These are phyloP conservation scores for Forbesichthys papilliferus DNA, from an alignment of 2,113 vertebrate genomes.

Conservation along the genomic window DNA sequence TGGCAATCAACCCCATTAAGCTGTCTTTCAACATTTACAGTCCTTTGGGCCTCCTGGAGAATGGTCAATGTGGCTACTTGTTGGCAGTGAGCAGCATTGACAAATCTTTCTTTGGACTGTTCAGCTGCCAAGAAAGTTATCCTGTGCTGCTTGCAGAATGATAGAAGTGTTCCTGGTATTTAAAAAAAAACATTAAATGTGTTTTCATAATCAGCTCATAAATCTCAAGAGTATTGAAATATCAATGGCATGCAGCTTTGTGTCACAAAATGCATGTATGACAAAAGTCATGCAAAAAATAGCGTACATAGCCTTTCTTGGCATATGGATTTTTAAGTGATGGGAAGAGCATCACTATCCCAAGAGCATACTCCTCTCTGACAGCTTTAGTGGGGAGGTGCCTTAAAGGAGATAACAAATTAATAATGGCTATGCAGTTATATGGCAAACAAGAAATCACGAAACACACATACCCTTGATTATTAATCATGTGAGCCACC, in stretches of 20 bases:
- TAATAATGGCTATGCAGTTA: conserved; percentile 9
- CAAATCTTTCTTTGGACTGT: conserved; percentile 25
- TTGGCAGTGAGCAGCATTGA: conserved; percentile 5
- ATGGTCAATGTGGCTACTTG: neutral
- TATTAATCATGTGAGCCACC: conserved; percentile 27
- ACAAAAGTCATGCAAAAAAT: conserved; percentile 14
- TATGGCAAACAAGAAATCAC: conserved; percentile 11
- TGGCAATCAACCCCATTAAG: conserved; percentile 40
- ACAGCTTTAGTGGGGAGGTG: conserved; percentile 15
- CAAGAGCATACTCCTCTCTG: conserved; percentile 43
- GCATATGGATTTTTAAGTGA: conserved; percentile 47
- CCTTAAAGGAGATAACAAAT: neutral
- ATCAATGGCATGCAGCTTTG: conserved; percentile 6
- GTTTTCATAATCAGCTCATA: neutral
- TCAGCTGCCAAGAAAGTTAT: conserved; percentile 33
- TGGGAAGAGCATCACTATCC: conserved; percentile 44
- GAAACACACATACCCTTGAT: conserved; percentile 26
- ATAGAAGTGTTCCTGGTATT: conserved; percentile 32
- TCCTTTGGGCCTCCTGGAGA: conserved; percentile 40
- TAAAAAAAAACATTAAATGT: too few relatives aligned
- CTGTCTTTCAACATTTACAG: conserved; percentile 30
- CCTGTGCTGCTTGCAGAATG: conserved; percentile 36
- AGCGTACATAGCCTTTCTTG: conserved; percentile 40
- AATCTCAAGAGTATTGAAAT: conserved; percentile 3
- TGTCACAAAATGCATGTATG: conserved; percentile 12